phyloP scores from a whole-genome alignment of 2,113 vertebrate species.

The Myotis davidii region DNA sequence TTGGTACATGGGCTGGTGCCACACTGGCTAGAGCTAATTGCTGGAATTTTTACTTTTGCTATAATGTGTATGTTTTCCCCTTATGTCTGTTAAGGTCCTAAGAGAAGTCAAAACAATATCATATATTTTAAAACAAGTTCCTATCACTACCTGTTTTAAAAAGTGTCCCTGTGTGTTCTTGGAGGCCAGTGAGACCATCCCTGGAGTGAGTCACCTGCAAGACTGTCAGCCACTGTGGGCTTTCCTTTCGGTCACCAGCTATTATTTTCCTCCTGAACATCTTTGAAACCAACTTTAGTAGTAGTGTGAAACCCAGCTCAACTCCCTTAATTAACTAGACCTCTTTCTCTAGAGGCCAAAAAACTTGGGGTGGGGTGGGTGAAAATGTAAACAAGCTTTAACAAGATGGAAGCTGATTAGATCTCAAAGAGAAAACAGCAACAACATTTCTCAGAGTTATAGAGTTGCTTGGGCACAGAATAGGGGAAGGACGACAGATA shows the following conservation, averaged over 20 bases:
- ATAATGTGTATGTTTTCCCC: not conserved
- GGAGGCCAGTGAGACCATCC: not conserved
- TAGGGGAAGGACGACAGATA: not conserved
- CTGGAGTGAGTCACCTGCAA: not conserved
- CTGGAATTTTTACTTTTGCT: slow-evolving; percentile 32
- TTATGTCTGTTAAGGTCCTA: slow-evolving; percentile 7
- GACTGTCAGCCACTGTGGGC: not conserved
- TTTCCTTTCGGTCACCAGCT: not conserved
- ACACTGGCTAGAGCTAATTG: not conserved
- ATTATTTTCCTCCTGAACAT: not conserved
- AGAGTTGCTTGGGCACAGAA: not conserved
- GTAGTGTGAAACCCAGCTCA: not conserved
- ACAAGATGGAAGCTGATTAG: not conserved
- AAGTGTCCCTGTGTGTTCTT: not conserved
- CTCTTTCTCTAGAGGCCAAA: not conserved
- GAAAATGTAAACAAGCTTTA: not conserved
- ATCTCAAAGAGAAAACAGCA: not conserved
- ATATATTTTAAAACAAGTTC: not conserved
- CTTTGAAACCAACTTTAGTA: slow-evolving; percentile 4
- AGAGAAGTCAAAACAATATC: slow-evolving; percentile 25
- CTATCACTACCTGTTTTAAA: not conserved
- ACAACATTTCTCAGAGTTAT: too few relatives aligned
- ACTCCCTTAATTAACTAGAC: not conserved
- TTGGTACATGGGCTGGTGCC: not conserved
- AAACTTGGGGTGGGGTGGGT: not conserved